These are phyloP conservation scores for Gavia stellata DNA, from an alignment of 2,113 vertebrate genomes.

Conservation along the genomic window DNA sequence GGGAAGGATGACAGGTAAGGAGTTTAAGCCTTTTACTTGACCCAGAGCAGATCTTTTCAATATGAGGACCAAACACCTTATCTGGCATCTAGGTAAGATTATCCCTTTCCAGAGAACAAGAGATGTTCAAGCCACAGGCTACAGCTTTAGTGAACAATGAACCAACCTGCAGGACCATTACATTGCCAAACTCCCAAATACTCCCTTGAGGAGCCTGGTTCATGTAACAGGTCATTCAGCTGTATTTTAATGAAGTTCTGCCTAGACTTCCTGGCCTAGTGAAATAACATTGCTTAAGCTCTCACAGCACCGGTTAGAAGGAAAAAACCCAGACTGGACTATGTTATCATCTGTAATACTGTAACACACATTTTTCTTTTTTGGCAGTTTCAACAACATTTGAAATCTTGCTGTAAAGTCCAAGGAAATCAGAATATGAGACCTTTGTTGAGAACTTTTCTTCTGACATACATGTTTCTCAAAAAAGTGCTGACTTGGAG, in stretches of 20 bases:
- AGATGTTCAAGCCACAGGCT: neutral
- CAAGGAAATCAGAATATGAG: constrained; percentile 75
- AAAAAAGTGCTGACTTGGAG: constrained; percentile 55
- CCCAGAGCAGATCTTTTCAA: neutral
- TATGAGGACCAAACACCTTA: neutral
- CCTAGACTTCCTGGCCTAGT: constrained; percentile 22
- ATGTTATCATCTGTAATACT: constrained; percentile 68
- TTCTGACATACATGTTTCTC: constrained; percentile 61
- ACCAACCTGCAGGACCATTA: neutral
- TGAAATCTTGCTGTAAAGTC: constrained; percentile 56
- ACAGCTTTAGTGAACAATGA: neutral
- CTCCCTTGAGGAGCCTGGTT: neutral
- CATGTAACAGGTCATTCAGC: neutral
- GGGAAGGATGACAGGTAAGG: neutral
- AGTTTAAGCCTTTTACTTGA: neutral
- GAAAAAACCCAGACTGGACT: constrained; percentile 50
- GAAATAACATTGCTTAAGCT: constrained; percentile 53
- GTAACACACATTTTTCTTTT: constrained; percentile 55
- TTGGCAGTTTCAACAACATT: constrained; percentile 49
- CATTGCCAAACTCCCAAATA: neutral
- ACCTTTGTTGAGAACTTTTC: constrained; percentile 57
- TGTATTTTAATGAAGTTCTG: constrained; percentile 28
- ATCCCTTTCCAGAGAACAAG: neutral
- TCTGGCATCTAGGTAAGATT: neutral
- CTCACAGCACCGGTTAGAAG: constrained; percentile 30